These are phyloP conservation scores for Linnaemya tessellans DNA, from an alignment of 2,888 invertebrate species.

Conservation along the genomic window DNA sequence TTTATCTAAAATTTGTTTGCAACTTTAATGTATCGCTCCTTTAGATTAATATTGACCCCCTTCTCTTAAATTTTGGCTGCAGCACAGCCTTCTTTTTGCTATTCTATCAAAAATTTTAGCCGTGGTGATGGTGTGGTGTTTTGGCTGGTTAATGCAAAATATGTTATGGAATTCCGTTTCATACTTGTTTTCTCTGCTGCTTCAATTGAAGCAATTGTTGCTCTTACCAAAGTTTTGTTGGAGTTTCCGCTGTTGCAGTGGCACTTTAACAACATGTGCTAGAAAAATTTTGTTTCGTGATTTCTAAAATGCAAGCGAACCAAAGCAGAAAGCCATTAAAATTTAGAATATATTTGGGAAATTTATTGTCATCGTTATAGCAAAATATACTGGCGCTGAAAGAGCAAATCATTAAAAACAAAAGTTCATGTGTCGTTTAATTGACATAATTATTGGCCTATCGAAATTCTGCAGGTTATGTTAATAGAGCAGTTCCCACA, in stretches of 20 bases:
- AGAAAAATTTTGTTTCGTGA: background rate
- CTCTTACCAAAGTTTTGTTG: background rate
- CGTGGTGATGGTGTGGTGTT: background rate
- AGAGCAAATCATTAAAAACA: background rate
- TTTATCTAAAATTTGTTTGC: too few species aligned
- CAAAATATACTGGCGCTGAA: background rate
- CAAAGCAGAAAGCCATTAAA: background rate
- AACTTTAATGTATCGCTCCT: background rate
- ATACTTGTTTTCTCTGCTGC: background rate
- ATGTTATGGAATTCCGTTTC: constrained; percentile 2
- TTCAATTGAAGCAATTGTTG: background rate
- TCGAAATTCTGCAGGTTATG: background rate
- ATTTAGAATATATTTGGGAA: background rate
- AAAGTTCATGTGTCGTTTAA: background rate
- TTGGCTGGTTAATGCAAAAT: constrained; percentile 26
- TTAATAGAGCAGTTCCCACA: background rate
- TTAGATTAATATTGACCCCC: constrained; percentile 1
- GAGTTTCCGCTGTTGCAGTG: constrained; percentile 14
- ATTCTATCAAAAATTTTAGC: background rate
- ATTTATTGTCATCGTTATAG: background rate
- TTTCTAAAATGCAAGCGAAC: background rate
- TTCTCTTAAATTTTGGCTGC: background rate
- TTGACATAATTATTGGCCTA: background rate
- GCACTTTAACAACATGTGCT: constrained; percentile 25
- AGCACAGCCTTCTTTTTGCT: background rate